These are phyloP conservation scores for Drosophila borborema DNA, from an alignment of 2,888 invertebrate genomes.

Conservation along the genomic window DNA sequence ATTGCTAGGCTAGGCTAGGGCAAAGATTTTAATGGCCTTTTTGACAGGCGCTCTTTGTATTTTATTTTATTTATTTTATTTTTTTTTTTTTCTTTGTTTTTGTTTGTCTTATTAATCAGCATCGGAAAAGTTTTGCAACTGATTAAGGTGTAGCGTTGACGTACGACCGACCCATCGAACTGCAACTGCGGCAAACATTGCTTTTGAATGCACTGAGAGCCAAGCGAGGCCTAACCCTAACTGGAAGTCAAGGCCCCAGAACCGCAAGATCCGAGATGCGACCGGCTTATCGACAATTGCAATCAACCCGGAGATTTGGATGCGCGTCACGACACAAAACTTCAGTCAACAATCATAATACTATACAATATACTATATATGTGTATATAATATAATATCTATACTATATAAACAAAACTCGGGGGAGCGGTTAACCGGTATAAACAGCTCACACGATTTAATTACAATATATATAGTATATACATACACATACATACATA, in stretches of 20 bases:
- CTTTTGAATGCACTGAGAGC: conserved; percentile 27
- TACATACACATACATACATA: background rate
- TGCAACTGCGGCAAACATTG: conserved; percentile 29
- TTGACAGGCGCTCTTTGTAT: conserved; percentile 22
- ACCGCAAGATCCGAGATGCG: conserved; percentile 21
- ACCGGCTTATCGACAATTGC: conserved; percentile 31
- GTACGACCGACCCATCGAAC: conserved; percentile 20
- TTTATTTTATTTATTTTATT: background rate
- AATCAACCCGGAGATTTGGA: conserved; percentile 33
- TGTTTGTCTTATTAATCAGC: conserved; percentile 52
- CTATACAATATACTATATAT: conserved; percentile 1
- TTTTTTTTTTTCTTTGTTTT: background rate
- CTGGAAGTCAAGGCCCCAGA: conserved; percentile 47
- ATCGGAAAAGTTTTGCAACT: conserved; percentile 53
- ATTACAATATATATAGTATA: conserved; percentile 3
- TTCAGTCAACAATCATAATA: conserved; percentile 40
- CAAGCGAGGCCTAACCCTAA: conserved; percentile 29
- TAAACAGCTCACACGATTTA: conserved; percentile 43
- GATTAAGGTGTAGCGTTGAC: conserved; percentile 42
- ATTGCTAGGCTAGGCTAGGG: conserved; percentile 56
- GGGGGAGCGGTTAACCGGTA: conserved; percentile 51
- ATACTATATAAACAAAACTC: conserved; percentile 1
- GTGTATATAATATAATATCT: background rate
- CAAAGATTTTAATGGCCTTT: conserved; percentile 66
- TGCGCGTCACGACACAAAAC: conserved; percentile 53